phyloP scores from a whole-genome alignment of 2,888 invertebrate species.

The Noctua janthina region DNA sequence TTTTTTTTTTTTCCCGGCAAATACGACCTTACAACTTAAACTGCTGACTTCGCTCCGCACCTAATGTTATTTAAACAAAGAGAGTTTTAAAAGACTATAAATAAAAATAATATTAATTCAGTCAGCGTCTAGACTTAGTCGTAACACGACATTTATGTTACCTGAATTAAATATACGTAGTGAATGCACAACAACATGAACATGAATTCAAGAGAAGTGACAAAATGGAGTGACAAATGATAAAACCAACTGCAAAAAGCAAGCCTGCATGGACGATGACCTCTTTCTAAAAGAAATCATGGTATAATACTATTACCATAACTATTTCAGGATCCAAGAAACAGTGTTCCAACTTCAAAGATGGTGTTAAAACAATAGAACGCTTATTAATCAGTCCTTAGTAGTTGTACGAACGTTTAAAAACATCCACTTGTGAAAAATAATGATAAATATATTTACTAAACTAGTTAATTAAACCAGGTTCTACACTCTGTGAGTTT shows the following conservation, averaged over 20 bases:
- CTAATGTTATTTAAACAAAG: neutral
- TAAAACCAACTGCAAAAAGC: neutral
- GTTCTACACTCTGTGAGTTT: neutral
- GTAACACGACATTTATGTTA: constrained; percentile 7
- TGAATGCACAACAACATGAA: constrained; percentile 3
- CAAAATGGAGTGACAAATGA: constrained; percentile 21
- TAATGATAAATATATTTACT: neutral
- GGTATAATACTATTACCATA: neutral
- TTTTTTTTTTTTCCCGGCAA: no score
- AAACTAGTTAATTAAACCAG: neutral
- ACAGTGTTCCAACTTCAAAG: neutral
- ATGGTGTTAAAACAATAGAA: neutral
- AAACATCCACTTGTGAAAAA: neutral
- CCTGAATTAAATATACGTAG: constrained; percentile 45
- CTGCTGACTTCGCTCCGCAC: neutral
- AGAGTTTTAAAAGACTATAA: neutral
- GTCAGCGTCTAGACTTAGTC: constrained; percentile 38
- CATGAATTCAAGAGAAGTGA: constrained; percentile 7
- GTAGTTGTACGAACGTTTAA: neutral
- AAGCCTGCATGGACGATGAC: neutral
- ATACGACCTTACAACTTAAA: neutral
- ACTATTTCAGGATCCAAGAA: neutral
- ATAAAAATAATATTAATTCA: constrained; percentile 14
- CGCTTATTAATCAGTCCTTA: neutral
- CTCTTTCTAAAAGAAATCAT: neutral